These are phyloP conservation scores for Fundulus diaphanus DNA, from an alignment of 2,797 vertebrate species.

Conservation along the genomic window DNA sequence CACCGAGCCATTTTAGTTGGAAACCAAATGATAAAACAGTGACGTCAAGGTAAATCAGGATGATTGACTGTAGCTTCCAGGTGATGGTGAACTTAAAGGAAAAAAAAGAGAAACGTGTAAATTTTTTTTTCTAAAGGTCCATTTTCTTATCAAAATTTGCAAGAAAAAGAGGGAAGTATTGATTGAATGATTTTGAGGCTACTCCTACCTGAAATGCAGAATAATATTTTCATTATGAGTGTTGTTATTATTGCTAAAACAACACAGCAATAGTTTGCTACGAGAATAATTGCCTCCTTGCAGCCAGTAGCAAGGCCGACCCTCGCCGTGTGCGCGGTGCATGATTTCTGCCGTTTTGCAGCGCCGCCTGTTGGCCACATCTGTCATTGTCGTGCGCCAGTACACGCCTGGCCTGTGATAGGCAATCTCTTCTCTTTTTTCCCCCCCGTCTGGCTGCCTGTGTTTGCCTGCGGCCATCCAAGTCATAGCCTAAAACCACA, in stretches of 20 bases:
- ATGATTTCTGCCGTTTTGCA: constrained; percentile 65
- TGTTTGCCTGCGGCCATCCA: constrained; percentile 70
- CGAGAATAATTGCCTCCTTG: constrained; percentile 39
- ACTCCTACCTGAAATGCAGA: neutral
- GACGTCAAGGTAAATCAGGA: constrained; percentile 19
- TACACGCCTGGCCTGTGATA: constrained; percentile 49
- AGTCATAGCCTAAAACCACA: constrained; percentile 68
- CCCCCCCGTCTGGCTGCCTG: constrained; percentile 34
- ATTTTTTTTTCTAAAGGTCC: neutral
- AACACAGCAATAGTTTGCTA: constrained; percentile 48
- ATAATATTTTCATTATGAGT: neutral
- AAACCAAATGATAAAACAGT: constrained; percentile 24
- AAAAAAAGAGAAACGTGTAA: neutral
- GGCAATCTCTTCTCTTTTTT: constrained; percentile 37
- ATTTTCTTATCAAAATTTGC: neutral
- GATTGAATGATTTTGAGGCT: neutral
- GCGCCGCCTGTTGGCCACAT: constrained; percentile 78
- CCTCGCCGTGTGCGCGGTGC: neutral
- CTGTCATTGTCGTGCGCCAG: constrained; percentile 24
- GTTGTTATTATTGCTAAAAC: constrained; percentile 32
- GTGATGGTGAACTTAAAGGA: neutral
- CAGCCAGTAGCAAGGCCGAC: constrained; percentile 25
- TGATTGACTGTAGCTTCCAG: neutral
- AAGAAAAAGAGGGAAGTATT: neutral
- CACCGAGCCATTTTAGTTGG: constrained; percentile 26